Base-by-base conservation (phyloP, 2,113 vertebrate genomes). In the Petrocephalus zakoni region DNA sequence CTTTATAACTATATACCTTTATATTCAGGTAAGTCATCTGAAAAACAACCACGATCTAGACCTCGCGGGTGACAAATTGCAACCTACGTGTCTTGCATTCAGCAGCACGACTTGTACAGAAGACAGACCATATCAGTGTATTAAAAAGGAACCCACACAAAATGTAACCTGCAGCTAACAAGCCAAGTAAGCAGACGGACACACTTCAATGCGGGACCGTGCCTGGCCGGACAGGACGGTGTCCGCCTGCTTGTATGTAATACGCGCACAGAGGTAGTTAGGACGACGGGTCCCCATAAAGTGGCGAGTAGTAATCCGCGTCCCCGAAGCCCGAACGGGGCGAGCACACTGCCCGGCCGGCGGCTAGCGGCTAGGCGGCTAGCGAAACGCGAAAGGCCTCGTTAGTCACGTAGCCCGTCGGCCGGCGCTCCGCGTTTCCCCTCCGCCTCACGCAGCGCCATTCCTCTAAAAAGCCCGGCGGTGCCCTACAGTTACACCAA, bases 371-470 rank as follows among this genome's bases (percentile, higher is more conserved):
- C 84, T n/a, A 86, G 29, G 10, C 29, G 81, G 37, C 19, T 22
- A 84, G 2, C 72, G 21, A 34, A 42, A 13, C 68, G 25, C 37
- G 34, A 78, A 83, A 81, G 88, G 83, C 88, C 83, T 75, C 22
- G 88, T 19, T 84, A 58, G 84, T 86, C 84, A 89, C 88, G 84
- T 49, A 85, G 82, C 58, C 34, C 58, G 82, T 61, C 15, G 3
- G 42, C 25, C 25, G 55, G 29, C 55, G 34, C 25, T 78, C 15
- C 72, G 7, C 46, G 47, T 22, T 47, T 83, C 6, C 21, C 84
- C 55, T 75, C 21, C 56, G 9, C 10, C 22, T n/a, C 21, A 86
- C 49, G 56, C 34, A 86, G n/a, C 25, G n/a, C 84, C 17, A 13
- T 46, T 8, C 17, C 7, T 25, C 15, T 46, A 49, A 15, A 49